These are phyloP conservation scores for Toxotes chatareus DNA, from an alignment of 2,113 vertebrate genomes.

Conservation along the genomic window DNA sequence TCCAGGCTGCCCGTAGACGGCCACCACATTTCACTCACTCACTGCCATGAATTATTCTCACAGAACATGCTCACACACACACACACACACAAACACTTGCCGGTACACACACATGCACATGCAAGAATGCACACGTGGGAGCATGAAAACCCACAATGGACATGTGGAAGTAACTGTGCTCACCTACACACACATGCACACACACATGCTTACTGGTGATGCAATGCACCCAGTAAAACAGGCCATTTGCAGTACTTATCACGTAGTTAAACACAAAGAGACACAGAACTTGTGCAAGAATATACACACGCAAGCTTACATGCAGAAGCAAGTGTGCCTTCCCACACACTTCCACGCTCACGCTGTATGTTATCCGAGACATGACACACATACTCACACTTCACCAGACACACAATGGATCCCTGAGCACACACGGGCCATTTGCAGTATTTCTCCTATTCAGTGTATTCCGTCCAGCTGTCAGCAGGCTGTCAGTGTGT, in stretches of 20 bases:
- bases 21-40: constrained; percentile 65
- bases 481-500: constrained; percentile 74
- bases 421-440: constrained; percentile 56
- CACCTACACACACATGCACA: not conserved
- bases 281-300: not conserved
- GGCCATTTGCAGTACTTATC: constrained; percentile 45
- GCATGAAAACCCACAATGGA: constrained; percentile 6
- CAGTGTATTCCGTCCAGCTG: constrained; percentile 73
- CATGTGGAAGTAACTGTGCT: constrained; percentile 3
- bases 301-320: constrained; percentile 21
- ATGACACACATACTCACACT: constrained; percentile 44
- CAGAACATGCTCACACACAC: constrained; percentile 28
- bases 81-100: not conserved
- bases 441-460: constrained; percentile 72
- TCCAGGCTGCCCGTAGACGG: constrained; percentile 63
- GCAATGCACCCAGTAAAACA: not conserved
- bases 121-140: not conserved
- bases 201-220: constrained; percentile 6
- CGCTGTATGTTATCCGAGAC: constrained; percentile 42
- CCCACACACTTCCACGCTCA: constrained; percentile 21
- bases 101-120: not conserved
- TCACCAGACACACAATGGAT: constrained; percentile 51
- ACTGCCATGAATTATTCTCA: constrained; percentile 69
- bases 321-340: not conserved
- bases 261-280: constrained; percentile 25